Base-by-base conservation (phyloP, 2,113 vertebrate genomes). In the Phodopus roborovskii region DNA sequence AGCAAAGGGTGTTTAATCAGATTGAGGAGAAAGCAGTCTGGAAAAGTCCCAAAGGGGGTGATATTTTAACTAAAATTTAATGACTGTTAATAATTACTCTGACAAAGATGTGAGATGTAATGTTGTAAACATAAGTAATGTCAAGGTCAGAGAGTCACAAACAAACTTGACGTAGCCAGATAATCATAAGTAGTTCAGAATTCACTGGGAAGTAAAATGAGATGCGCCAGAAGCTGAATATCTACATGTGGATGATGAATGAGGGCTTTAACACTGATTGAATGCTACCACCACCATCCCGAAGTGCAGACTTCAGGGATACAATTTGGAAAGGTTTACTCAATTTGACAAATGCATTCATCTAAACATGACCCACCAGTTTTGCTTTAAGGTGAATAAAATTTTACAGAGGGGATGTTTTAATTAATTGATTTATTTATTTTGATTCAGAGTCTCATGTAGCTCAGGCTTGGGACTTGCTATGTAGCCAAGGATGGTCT, bases 71-170 rank as follows among this genome's bases (percentile, higher is more conserved):
- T 78, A 94, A 75, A 88, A 84, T 75, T 50, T 24, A 81, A 91
- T n/a, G 53, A 71, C 68, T 92, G 50, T 58, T 53, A 92, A 68
- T 75, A 92, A 92, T 88, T 64, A 86, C 97, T 60, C 83, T 82
- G 39, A 64, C 83, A 96, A 96, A 85, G n/a, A 73, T 56, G 20
- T 3, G 0, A 26, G 39, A 68, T 36, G 81, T 39, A 36, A 26
- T 30, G 64, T 28, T 42, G 73, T 50, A 74, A 62, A 66, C 13
- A 26, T 42, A 85, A 60, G 36, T 87, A 77, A 82, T 36, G 36
- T 87, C 39, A 77, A 87, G 24, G 66, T 94, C 45, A 70, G 85
- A 84, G 85, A 88, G 13, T 33, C 56, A 2, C 9, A 26, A 81
- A 83, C 74, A 56, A 88, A 73, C n/a, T n/a, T 53, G 45, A 64